These are phyloP conservation scores for Cyrtorhinus lividipennis DNA, from an alignment of 1,140 invertebrate genomes.

Conservation along the genomic window DNA sequence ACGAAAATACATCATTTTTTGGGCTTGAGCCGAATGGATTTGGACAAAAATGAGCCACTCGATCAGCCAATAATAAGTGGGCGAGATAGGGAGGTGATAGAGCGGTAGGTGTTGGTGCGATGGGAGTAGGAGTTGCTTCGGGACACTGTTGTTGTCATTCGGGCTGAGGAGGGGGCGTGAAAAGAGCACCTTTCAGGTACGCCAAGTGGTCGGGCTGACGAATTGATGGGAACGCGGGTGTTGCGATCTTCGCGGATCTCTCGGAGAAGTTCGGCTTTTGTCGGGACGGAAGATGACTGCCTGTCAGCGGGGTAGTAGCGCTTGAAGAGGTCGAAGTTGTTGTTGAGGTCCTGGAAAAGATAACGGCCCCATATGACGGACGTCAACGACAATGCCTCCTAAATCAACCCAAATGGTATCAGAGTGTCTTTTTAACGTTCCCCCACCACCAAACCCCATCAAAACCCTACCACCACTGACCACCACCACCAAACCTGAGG, in stretches of 20 bases:
- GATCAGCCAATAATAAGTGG: slow-evolving; percentile 19
- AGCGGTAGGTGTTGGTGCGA: not conserved
- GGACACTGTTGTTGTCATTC: not conserved
- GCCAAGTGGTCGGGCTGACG: slow-evolving; percentile 5
- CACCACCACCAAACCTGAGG: too few relatives aligned
- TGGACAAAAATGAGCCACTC: not conserved
- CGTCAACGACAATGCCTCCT: not conserved
- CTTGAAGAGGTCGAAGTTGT: slow-evolving; percentile 9
- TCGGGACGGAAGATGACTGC: not conserved
- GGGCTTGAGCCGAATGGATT: not conserved
- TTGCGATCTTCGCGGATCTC: slow-evolving; percentile 1
- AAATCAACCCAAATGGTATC: too few relatives aligned
- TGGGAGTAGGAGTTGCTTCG: slow-evolving; percentile 15
- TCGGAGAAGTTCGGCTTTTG: slow-evolving; percentile 10
- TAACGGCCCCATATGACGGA: not conserved
- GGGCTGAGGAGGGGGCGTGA: not conserved
- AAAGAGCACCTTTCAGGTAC: slow-evolving; percentile 5
- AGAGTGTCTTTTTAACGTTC: too few relatives aligned
- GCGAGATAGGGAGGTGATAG: slow-evolving; percentile 19
- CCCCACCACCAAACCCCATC: too few relatives aligned
- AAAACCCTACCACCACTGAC: too few relatives aligned
- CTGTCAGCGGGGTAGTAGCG: not conserved
- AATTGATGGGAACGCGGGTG: not conserved
- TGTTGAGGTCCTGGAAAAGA: slow-evolving; percentile 1
- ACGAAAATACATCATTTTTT: not conserved